A percentile compares a stretch with the other conserved stretches of the same genome.
These are phyloP conservation scores for Pachypeltis micranthus DNA, from an alignment of 1,140 invertebrate genomes.

Conservation along the genomic window DNA sequence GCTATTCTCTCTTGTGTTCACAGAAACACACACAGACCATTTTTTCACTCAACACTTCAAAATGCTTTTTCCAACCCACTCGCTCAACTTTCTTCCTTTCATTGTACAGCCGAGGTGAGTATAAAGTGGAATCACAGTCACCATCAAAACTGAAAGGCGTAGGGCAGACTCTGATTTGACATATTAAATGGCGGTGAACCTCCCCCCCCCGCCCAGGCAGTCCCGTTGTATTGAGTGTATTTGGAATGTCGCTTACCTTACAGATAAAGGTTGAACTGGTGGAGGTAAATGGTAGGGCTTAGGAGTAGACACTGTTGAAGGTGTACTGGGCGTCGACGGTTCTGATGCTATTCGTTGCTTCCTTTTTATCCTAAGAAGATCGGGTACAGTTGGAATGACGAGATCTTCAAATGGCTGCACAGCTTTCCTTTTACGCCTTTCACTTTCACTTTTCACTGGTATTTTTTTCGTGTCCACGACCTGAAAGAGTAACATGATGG, in stretches of 20 bases:
- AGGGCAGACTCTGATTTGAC: too few relatives aligned
- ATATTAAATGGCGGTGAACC: too few relatives aligned
- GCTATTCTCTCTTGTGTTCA: too few relatives aligned
- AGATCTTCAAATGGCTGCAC: slow-evolving; percentile 17
- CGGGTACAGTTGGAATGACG: slow-evolving; percentile 17
- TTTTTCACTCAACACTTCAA: too few relatives aligned
- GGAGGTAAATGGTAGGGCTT: slow-evolving; percentile 1
- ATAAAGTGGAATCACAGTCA: too few relatives aligned
- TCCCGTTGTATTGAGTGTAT: too few relatives aligned
- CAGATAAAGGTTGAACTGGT: not conserved
- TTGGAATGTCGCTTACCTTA: not conserved
- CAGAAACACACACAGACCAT: too few relatives aligned
- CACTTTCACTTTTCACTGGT: not conserved
- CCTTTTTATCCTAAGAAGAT: slow-evolving; percentile 16
- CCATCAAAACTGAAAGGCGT: too few relatives aligned
- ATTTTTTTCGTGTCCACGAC: not conserved
- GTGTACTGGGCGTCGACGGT: not conserved
- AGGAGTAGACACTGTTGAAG: not conserved
- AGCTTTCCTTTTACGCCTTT: not conserved
- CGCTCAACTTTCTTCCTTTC: too few relatives aligned
- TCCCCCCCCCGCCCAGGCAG: too few relatives aligned
- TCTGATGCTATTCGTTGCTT: not conserved
- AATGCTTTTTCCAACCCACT: too few relatives aligned
- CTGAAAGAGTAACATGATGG: slow-evolving; percentile 16
- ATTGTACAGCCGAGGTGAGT: too few relatives aligned